Percentiles rank a stretch among this genome's conserved stretches.
Conservation (phyloP, 2,888 invertebrate species). For the Heteromurus nitidus region DNA sequence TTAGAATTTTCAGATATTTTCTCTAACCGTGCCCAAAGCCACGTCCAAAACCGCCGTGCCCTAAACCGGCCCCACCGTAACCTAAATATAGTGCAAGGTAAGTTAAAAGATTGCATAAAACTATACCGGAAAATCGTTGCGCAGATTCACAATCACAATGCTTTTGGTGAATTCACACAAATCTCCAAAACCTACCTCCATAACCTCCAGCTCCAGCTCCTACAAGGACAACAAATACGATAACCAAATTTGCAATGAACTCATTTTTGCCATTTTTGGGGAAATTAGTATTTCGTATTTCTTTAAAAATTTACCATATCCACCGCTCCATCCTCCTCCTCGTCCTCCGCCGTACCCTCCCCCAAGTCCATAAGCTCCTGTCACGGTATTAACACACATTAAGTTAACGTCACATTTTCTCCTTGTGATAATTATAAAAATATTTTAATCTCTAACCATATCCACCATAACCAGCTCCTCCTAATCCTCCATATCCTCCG, state of each 20-base stretch:
- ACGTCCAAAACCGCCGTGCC: constrained; percentile 34
- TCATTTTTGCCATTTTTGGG: no score
- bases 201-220: no score
- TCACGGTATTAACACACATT: neutral
- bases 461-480: constrained; percentile 21
- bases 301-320: no score
- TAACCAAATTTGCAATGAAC: no score
- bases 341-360: neutral
- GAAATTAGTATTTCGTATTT: no score
- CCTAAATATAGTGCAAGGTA: neutral
- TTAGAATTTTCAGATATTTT: neutral
- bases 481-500: constrained; percentile 48
- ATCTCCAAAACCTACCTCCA: constrained; percentile 24
- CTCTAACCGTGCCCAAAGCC: constrained; percentile 41
- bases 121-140: no score
- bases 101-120: neutral
- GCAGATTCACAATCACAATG: no score
- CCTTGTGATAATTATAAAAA: neutral
- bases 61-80: constrained; percentile 6
- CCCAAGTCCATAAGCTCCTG: neutral
- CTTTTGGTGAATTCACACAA: neutral
- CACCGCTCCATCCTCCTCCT: neutral
- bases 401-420: neutral
- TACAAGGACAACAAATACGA: no score
- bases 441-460: constrained; percentile 3